phyloP scores from a whole-genome alignment of 37 sponge, comb jelly and placozoan genomes.

The Haliclona indistincta region DNA sequence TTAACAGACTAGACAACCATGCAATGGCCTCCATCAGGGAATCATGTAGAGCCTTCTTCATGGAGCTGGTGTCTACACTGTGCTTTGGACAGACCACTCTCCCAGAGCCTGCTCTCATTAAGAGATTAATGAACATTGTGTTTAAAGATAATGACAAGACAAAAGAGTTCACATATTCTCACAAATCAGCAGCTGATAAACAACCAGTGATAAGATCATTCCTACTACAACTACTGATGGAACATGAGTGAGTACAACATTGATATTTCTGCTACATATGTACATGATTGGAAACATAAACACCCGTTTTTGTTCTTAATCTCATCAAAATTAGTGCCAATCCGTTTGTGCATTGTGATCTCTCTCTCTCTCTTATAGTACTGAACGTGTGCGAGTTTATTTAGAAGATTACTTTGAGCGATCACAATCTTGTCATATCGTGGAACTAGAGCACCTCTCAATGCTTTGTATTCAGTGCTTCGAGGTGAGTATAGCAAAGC shows the following conservation, averaged over 20 bases:
- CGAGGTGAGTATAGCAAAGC: constrained; percentile 26
- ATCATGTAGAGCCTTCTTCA: constrained; percentile 51
- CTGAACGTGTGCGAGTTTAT: constrained; percentile 30
- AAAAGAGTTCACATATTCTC: constrained; percentile 46
- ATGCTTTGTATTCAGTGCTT: constrained; percentile 52
- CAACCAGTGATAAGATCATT: constrained; percentile 66
- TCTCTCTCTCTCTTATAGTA: neutral
- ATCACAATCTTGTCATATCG: constrained; percentile 4
- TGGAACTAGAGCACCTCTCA: constrained; percentile 33
- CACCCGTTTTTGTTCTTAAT: too few relatives aligned
- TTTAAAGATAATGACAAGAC: constrained; percentile 45
- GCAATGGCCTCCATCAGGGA: too few relatives aligned
- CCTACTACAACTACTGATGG: constrained; percentile 67
- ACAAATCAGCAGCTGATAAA: constrained; percentile 33
- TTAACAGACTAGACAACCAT: too few relatives aligned
- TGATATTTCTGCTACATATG: too few relatives aligned
- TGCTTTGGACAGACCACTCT: constrained; percentile 66
- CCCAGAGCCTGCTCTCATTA: constrained; percentile 62
- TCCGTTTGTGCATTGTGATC: neutral
- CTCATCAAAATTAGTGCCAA: too few relatives aligned
- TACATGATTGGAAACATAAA: too few relatives aligned
- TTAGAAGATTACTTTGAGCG: constrained; percentile 41
- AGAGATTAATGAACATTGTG: constrained; percentile 53
- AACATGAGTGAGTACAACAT: constrained; percentile 55
- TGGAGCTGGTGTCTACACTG: constrained; percentile 73